Conservation (phyloP, 2,888 invertebrate species). For the Euspilapteryx auroguttella region DNA sequence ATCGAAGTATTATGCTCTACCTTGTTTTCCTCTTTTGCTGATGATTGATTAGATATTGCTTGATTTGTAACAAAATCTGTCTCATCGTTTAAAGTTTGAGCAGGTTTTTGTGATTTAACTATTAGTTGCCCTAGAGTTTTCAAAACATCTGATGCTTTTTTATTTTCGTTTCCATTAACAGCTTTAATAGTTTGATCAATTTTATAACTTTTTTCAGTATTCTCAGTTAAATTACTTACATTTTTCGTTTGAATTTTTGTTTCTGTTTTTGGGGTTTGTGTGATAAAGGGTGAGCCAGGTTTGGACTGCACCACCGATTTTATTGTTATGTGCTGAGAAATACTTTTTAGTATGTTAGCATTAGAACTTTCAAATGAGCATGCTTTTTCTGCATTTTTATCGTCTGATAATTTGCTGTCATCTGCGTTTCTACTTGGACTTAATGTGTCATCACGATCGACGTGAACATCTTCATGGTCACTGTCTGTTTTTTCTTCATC, state of each 20-base stretch:
- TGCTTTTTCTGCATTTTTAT: neutral
- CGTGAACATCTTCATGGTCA: too few relatives aligned
- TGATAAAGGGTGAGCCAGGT: too few relatives aligned
- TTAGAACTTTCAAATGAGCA: too few relatives aligned
- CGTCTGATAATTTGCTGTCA: too few relatives aligned
- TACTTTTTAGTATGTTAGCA: neutral
- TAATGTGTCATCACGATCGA: too few relatives aligned
- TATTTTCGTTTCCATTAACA: conserved; percentile 3
- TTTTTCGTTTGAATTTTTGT: neutral
- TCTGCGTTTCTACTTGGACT: too few relatives aligned
- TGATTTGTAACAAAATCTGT: conserved; percentile 24
- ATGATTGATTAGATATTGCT: conserved; percentile 13
- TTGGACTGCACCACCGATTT: too few relatives aligned
- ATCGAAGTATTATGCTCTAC: too few relatives aligned
- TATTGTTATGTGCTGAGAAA: conserved; percentile 1
- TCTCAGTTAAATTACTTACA: neutral
- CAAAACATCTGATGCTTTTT: conserved; percentile 11
- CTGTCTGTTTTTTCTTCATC: too few relatives aligned
- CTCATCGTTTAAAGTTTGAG: conserved; percentile 14
- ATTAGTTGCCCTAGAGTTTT: conserved; percentile 10
- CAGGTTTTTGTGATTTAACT: neutral
- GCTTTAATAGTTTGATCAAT: neutral
- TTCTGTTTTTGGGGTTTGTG: neutral
- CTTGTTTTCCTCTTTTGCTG: neutral
- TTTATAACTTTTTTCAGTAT: neutral